Evolutionary conservation across 2,888 invertebrate species (phyloP).

Genomic region (Pyrrhia umbra): DNA sequence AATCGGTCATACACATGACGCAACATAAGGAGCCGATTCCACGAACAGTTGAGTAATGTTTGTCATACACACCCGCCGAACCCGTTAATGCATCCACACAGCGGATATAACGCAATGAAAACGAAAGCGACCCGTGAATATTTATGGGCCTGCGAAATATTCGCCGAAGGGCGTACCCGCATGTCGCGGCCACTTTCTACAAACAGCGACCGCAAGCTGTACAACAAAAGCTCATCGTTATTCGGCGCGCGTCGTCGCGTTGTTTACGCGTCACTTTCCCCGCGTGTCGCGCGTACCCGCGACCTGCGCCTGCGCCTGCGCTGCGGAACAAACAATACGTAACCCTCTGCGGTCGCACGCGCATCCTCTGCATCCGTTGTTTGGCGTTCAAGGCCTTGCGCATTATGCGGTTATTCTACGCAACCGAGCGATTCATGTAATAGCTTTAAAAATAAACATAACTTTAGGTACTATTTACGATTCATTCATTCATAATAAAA

Average conservation of each 20-base stretch:
- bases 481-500: conserved; percentile 38
- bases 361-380: conserved; percentile 77
- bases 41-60: conserved; percentile 83
- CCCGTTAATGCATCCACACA: conserved; percentile 70
- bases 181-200: conserved; percentile 87
- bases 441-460: conserved; percentile 59
- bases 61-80: conserved; percentile 76
- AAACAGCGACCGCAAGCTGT: conserved; percentile 74
- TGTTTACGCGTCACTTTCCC: conserved; percentile 85
- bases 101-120: conserved; percentile 85
- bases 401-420: conserved; percentile 66
- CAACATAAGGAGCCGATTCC: conserved; percentile 75
- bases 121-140: conserved; percentile 86
- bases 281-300: conserved; percentile 59
- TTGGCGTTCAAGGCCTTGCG: conserved; percentile 75
- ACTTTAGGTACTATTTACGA: conserved; percentile 49
- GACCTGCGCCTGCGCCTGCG: conserved; percentile 51
- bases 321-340: conserved; percentile 75
- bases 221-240: conserved; percentile 88
- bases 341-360: conserved; percentile 76
- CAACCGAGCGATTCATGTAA: conserved; percentile 64
- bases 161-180: conserved; percentile 89
- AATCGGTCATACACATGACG: conserved; percentile 76
- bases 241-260: conserved; percentile 78
- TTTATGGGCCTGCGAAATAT: conserved; percentile 88